Base-by-base conservation (phyloP, 1,140 invertebrate genomes). In the Aphelenchoides avenae region DNA sequence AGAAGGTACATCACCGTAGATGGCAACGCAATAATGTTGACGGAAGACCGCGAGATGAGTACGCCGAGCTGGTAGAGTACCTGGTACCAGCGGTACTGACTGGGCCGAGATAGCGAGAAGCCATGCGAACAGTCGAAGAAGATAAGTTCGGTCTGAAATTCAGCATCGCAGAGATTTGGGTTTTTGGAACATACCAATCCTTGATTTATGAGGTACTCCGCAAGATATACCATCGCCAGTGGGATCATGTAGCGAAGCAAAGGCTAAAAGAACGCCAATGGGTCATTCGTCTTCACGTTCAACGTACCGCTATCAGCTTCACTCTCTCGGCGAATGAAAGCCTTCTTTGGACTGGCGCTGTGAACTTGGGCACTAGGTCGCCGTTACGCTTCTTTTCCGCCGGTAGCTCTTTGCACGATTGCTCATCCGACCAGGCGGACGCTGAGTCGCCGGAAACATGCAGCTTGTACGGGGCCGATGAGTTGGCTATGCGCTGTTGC, bases 131-230 rank as follows among this genome's bases (percentile, higher is more conserved):
- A 67, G 29, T 67, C 61, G 43, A 67, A 67, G 26, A 44, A 29
- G 13, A 67, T 51, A n/a, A 61, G 34, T 37, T 55, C 54, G 13
- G 31, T 20, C 58, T 59, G 13, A 20, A 62, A 52, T 0, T 29
- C 20, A 48, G 3, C 20, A 24, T 7, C 18, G 39, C 43, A 15
- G 22, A n/a, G n/a, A 24, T 15, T 13, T 13, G 34, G 34, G 34
- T n/a, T 36, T 13, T n/a, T 36, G 34, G 11, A 36, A 36, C 34
- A 36, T 56, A 88, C 87, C 80, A 90, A 78, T 65, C 88, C 88
- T 79, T 90, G 88, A 79, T 91, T 91, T 58, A 91, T 90, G 62
- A 89, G 87, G 78, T 91, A 91, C 71, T 91, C 89, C 60, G 87
- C 87, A 61, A 89, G 82, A 70, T 91, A 91, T 1, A 91, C 88